Conservation (phyloP, 2,113 vertebrate species). For the Pyxicephalus adspersus region DNA sequence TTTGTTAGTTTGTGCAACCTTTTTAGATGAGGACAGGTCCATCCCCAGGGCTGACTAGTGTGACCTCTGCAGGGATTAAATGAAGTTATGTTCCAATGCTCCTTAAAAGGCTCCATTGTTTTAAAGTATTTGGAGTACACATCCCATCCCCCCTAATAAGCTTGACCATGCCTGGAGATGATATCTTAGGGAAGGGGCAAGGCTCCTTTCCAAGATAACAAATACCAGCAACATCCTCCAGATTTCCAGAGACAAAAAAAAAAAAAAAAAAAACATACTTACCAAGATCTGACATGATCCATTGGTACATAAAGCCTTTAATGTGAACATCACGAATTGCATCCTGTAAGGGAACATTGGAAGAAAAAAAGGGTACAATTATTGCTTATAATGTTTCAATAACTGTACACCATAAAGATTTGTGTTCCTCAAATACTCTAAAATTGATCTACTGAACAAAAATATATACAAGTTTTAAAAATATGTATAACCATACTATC, state of each 20-base stretch:
- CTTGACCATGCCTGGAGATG: too few species aligned
- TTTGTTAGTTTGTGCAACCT: constrained; percentile 6
- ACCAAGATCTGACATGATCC: constrained; percentile 83
- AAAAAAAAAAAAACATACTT: constrained; percentile 52
- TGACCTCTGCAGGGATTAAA: not conserved
- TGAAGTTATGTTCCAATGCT: constrained; percentile 5
- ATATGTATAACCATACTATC: too few species aligned
- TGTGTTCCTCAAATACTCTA: not conserved
- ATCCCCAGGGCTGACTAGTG: not conserved
- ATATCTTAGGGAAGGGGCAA: too few species aligned
- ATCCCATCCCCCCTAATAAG: too few species aligned
- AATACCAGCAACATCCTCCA: too few species aligned
- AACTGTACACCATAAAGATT: not conserved
- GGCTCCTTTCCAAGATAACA: too few species aligned
- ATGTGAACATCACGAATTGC: constrained; percentile 82
- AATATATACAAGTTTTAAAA: too few species aligned
- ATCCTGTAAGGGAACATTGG: constrained; percentile 67
- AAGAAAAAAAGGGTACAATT: not conserved
- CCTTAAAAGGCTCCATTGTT: constrained; percentile 37
- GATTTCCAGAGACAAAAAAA: too few species aligned
- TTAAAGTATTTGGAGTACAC: not conserved
- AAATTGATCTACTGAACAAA: too few species aligned
- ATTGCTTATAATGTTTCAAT: too few species aligned
- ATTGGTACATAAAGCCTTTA: constrained; percentile 86
- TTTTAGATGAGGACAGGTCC: not conserved